Percentiles rank a stretch among this genome's conserved stretches.
These are phyloP conservation scores for Anniella stebbinsi DNA, from an alignment of 2,797 vertebrate species.

Conservation along the genomic window DNA sequence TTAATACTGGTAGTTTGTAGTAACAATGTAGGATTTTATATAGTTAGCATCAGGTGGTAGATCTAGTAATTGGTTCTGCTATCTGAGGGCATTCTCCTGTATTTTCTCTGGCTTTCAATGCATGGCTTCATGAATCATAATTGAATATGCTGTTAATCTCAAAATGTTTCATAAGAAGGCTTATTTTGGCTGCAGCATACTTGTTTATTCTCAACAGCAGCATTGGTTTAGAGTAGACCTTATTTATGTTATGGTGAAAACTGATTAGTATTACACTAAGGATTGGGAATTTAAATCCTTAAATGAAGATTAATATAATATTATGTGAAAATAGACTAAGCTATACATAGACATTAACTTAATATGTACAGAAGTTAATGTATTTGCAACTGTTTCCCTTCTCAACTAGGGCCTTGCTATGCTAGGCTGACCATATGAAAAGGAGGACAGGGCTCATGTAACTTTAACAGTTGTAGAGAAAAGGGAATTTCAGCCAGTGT, in stretches of 20 bases:
- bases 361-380: slow-evolving; percentile 52
- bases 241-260: slow-evolving; percentile 66
- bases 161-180: not conserved
- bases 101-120: not conserved
- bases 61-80: not conserved
- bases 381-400: slow-evolving; percentile 65
- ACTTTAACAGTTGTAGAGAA: too few relatives aligned
- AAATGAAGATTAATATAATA: slow-evolving; percentile 66
- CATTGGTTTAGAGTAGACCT: slow-evolving; percentile 18
- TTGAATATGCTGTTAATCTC: not conserved
- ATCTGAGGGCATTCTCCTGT: not conserved
- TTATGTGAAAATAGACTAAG: slow-evolving; percentile 74
- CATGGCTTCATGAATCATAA: not conserved
- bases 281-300: slow-evolving; percentile 58
- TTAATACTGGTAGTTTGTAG: too few relatives aligned
- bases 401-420: not conserved
- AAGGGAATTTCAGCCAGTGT: too few relatives aligned
- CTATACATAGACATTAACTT: slow-evolving; percentile 62
- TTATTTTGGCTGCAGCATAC: slow-evolving; percentile 9
- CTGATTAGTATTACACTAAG: slow-evolving; percentile 46
- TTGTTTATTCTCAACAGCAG: slow-evolving; percentile 30
- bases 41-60: not conserved
- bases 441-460: too few relatives aligned
- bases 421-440: too few relatives aligned
- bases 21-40: too few relatives aligned